Base-by-base conservation (phyloP, 1,140 invertebrate genomes). In the Ganaspis sp. region DNA sequence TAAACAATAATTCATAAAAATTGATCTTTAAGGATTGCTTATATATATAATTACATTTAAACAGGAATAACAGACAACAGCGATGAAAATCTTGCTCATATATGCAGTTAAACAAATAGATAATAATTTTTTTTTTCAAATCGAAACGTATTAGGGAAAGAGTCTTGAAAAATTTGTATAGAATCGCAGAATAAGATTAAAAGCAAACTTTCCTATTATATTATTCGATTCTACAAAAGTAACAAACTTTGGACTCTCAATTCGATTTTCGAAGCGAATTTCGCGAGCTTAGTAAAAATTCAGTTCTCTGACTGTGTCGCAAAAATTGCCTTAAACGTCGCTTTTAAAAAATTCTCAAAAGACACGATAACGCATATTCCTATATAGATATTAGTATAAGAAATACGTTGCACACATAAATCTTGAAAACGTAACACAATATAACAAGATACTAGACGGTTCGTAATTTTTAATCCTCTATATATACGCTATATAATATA, bases 101-200 rank as follows among this genome's bases (percentile, higher is more conserved):
- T 79, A 76, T 76, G 78, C 74, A 76, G 78, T 79, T 79, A 79
- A 79, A 73, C 54, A 73, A 75, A 70, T 42, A 29, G 8, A 75
- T 64, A 23, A 29, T 64, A 64, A 64, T 29, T 64, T 64, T 12
- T 29, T 64, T 64, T 12, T 64, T 12, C 4, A 26, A 29, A 64
- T 64, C 23, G 58, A 64, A 64, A 64, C 58, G 58, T 26, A 64
- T 34, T 64, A 64, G 58, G 58, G 58, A 64, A 64, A 64, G 58
- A 64, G 58, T 29, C 58, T 64, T 29, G 23, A 64, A 64, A 64
- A 34, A 34, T 58, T 2, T 54, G 5, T 64, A 11, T 29, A 26
- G 45, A 49, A 34, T 34, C 29, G 45, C 5, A 29, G 58, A 64
- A 64, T 26, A n/a, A 64, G 58, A 29, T 34, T 4, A 5, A 29